Base-by-base conservation (phyloP, 2,113 vertebrate genomes). In the Neoarius graeffei region DNA sequence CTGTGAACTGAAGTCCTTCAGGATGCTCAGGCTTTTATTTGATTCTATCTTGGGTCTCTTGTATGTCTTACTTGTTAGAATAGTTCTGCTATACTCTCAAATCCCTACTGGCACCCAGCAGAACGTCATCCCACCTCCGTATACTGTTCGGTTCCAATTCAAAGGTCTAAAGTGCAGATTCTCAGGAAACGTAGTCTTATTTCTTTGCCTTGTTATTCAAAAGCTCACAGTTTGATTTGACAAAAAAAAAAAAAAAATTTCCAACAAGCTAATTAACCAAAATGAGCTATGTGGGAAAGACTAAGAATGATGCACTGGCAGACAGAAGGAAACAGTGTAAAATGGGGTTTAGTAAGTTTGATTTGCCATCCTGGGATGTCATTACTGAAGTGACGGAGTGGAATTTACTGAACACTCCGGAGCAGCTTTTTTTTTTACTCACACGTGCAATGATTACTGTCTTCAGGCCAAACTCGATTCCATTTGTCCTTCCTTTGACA, bases 401-500 rank as follows among this genome's bases (percentile, higher is more conserved):
- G 85, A 76, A 89, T 90, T 77, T 80, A 80, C 69, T 91, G 67
- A 90, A 91, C 90, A 74, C 67, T 89, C 89, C 54, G 81, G 64
- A 86, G 54, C 92, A 85, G 66, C 20, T 42, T 42, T 42, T 42
- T 42, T 42, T 42, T 84, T 74, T 59, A 60, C n/a, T 90, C 25
- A 87, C 87, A 54, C 87, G 86, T 90, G 73, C 86, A 90, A 85
- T 90, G 81, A 90, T 91, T 81, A 91, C 84, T 54, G 67, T 82
- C 91, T 86, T 64, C 23, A 56, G 56, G 54, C 23, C 79, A 60
- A 71, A 83, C 7, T 30, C 60, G 14, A 57, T 84, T 62, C 64
- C 48, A 56, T 67, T 67, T 52, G 82, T 60, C 27, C 50, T 74
- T 35, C 69, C 59, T 15, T 62, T 69, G 56, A 35, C 76, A 69